Conservation (phyloP, 2,888 invertebrate species). For the Melanargia galathea region DNA sequence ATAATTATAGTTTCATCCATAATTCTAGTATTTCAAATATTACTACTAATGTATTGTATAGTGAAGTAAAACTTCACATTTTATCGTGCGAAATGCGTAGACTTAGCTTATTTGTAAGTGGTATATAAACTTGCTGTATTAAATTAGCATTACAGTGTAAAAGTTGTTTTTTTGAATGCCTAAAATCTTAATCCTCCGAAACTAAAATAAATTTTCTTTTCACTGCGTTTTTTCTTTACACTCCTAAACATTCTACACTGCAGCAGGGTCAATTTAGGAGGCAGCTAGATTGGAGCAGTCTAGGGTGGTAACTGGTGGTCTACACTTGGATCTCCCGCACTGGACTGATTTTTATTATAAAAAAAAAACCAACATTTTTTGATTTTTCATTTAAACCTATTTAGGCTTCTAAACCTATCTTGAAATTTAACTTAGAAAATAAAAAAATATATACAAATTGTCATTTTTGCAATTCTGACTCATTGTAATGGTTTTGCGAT, state of each 20-base stretch:
- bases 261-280: too few relatives aligned
- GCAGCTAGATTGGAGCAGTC: too few relatives aligned
- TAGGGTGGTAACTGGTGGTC: too few relatives aligned
- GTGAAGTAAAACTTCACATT: slow-evolving; percentile 72
- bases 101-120: slow-evolving; percentile 67
- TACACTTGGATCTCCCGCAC: too few relatives aligned
- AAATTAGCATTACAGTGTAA: slow-evolving; percentile 69
- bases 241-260: too few relatives aligned
- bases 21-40: slow-evolving; percentile 24
- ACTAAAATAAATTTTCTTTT: too few relatives aligned
- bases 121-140: slow-evolving; percentile 69
- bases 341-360: too few relatives aligned
- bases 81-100: slow-evolving; percentile 54
- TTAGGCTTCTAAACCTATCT: too few relatives aligned
- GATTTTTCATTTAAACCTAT: too few relatives aligned
- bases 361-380: too few relatives aligned
- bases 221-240: too few relatives aligned
- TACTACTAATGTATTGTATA: slow-evolving; percentile 48
- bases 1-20: slow-evolving; percentile 18
- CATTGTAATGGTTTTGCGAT: slow-evolving; percentile 7
- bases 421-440: not conserved
- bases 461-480: slow-evolving; percentile 4
- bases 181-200: too few relatives aligned
- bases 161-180: slow-evolving; percentile 33
- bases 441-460: not conserved